phyloP scores from a whole-genome alignment of 2,888 invertebrate genomes.

The Didymodactylos carnosus region DNA sequence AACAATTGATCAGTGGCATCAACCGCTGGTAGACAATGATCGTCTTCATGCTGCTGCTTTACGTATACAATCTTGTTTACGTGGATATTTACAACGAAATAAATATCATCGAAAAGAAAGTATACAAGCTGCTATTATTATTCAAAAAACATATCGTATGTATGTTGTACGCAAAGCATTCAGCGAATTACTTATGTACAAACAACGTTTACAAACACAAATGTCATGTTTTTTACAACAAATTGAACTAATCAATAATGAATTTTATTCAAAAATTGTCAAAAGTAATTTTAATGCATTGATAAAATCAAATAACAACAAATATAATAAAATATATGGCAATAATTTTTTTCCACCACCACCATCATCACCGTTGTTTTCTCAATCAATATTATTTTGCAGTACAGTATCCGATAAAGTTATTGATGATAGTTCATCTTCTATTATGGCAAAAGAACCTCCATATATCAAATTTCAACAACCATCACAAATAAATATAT shows the following conservation, averaged over 20 bases:
- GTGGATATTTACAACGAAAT: constrained; percentile 9
- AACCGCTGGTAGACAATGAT: too few species aligned
- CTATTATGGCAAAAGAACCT: too few species aligned
- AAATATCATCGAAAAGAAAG: background rate
- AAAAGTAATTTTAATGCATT: constrained; percentile 1
- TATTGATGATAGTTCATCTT: background rate
- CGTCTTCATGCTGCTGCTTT: too few species aligned
- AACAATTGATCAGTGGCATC: too few species aligned
- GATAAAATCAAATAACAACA: background rate
- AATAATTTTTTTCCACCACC: background rate
- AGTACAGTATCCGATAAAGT: background rate
- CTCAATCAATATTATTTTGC: background rate
- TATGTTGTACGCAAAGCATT: background rate
- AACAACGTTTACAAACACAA: background rate
- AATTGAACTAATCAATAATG: constrained; percentile 7
- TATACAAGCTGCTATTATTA: background rate
- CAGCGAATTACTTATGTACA: background rate
- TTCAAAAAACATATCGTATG: constrained; percentile 8
- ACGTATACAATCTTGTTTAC: constrained; percentile 3
- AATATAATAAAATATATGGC: background rate
- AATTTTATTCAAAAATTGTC: constrained; percentile 2
- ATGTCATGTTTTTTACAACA: constrained; percentile 9
- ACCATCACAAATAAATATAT: background rate
- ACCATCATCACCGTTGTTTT: background rate
- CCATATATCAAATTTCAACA: constrained; percentile 1